Evolutionary conservation across 37 sponge, comb jelly and placozoan genomes (phyloP).

Genomic region (Axinella damicornis): DNA sequence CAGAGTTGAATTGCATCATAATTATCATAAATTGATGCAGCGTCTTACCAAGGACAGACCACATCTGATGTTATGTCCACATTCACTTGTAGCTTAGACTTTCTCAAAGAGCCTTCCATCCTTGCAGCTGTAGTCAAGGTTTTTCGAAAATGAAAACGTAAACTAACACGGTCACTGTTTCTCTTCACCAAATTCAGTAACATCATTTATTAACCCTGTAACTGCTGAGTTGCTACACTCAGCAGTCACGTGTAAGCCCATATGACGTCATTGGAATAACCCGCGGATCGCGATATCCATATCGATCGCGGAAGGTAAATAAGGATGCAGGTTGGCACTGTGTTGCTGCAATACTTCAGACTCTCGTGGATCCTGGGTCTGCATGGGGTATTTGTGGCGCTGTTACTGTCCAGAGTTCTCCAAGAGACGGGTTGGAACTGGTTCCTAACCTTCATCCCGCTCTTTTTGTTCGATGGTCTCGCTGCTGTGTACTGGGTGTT

Average conservation of each 20-base stretch:
- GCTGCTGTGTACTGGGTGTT: slow-evolving; percentile 11
- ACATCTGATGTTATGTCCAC: slow-evolving; percentile 69
- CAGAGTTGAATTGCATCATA: neutral
- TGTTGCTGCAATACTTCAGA: neutral
- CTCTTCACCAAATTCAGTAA: too few species aligned
- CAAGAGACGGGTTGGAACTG: neutral
- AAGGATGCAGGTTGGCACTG: too few species aligned
- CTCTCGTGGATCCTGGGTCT: neutral
- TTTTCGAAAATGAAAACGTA: too few species aligned
- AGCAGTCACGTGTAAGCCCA: too few species aligned
- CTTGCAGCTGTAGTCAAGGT: too few species aligned
- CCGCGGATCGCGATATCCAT: too few species aligned
- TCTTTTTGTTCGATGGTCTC: slow-evolving; percentile 28
- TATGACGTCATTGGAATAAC: too few species aligned
- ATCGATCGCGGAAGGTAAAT: too few species aligned
- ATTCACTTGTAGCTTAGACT: slow-evolving; percentile 38
- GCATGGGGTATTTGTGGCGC: slow-evolving; percentile 13
- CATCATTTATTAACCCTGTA: too few species aligned
- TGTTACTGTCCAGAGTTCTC: neutral
- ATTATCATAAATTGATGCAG: neutral
- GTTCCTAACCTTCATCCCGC: slow-evolving; percentile 16
- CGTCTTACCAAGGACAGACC: slow-evolving; percentile 67
- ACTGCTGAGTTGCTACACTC: too few species aligned
- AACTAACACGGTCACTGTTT: too few species aligned
- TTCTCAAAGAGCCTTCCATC: neutral